These are phyloP conservation scores for Fregetta grallaria DNA, from an alignment of 2,113 vertebrate species.

Conservation along the genomic window DNA sequence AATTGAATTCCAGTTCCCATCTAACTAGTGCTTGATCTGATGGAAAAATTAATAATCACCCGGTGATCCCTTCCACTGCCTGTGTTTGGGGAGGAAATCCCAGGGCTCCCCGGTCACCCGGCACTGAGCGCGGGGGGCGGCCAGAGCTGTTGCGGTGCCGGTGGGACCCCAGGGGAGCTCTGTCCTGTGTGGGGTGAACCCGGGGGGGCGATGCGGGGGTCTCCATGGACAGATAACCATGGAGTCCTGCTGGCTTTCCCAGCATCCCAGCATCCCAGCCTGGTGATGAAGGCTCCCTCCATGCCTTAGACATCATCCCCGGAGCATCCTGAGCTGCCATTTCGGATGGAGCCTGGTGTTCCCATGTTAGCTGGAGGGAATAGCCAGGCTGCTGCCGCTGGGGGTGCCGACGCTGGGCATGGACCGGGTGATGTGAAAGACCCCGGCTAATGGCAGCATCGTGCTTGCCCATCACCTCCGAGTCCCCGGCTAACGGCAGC, in stretches of 20 bases:
- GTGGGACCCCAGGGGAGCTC: background rate
- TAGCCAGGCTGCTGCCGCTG: rapidly evolving
- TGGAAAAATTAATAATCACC: background rate
- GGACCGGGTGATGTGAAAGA: rapidly evolving
- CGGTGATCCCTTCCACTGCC: background rate
- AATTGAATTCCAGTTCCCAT: background rate
- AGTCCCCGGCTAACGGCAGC: background rate
- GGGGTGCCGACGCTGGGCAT: rapidly evolving
- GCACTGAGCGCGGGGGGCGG: rapidly evolving
- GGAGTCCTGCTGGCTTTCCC: background rate
- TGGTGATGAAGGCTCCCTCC: rapidly evolving
- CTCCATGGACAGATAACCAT: rapidly evolving
- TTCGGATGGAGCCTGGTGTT: rapidly evolving
- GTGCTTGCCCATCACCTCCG: background rate
- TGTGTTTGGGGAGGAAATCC: background rate
- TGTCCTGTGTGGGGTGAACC: background rate
- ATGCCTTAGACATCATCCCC: rapidly evolving
- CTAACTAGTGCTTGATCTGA: rapidly evolving
- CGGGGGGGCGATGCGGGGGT: rapidly evolving
- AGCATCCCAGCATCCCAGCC: background rate
- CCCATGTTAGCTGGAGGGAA: rapidly evolving
- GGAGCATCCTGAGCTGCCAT: rapidly evolving
- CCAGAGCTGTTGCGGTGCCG: background rate
- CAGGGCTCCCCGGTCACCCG: rapidly evolving
- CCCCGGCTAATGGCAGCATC: rapidly evolving